phyloP scores from a whole-genome alignment of 1,140 invertebrate genomes.

The Nomia melanderi region DNA sequence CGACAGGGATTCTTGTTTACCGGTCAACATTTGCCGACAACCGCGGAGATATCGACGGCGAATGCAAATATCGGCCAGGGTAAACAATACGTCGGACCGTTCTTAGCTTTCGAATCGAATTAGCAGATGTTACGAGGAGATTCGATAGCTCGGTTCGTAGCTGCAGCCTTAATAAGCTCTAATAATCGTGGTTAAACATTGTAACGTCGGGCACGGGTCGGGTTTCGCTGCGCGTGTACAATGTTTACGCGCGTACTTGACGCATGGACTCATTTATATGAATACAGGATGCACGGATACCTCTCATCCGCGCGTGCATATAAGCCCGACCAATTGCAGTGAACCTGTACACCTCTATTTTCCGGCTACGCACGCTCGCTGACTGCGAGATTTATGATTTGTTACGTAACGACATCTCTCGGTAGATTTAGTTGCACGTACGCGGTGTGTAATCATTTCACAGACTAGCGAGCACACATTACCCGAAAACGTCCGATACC shows the following conservation, averaged over 20 bases:
- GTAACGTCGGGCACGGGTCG: constrained; percentile 30
- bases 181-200: constrained; percentile 53
- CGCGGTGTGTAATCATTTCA: constrained; percentile 62
- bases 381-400: constrained; percentile 58
- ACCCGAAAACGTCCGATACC: constrained; percentile 53
- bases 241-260: not conserved
- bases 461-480: constrained; percentile 59
- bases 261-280: not conserved
- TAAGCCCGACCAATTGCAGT: constrained; percentile 14
- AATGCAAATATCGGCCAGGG: not conserved
- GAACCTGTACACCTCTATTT: constrained; percentile 29
- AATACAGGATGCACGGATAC: not conserved
- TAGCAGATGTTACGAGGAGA: too few species aligned
- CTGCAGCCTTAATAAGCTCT: constrained; percentile 53
- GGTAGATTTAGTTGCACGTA: constrained; percentile 37
- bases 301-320: not conserved
- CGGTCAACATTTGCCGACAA: not conserved
- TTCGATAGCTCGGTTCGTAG: not conserved
- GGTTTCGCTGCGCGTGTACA: not conserved
- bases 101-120: constrained; percentile 11
- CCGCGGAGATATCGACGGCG: not conserved
- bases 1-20: constrained; percentile 9
- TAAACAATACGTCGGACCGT: not conserved
- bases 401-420: constrained; percentile 57
- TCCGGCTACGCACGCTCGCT: constrained; percentile 35